Conservation (phyloP, 2,888 invertebrate genomes). For the Muscina levida region DNA sequence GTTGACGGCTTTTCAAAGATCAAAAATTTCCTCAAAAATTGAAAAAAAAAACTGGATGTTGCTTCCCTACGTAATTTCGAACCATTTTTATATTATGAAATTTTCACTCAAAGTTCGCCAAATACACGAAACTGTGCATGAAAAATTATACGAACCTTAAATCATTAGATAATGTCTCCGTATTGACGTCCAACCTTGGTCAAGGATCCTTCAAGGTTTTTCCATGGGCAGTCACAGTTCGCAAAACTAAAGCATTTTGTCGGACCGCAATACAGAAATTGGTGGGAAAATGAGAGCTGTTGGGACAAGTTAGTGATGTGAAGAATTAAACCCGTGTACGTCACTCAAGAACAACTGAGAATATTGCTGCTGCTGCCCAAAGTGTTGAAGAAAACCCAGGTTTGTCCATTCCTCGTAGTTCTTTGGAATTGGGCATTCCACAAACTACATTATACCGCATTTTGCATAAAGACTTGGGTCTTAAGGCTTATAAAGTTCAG, state of each 20-base stretch:
- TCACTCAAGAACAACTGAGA: constrained; percentile 25
- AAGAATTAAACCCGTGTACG: constrained; percentile 18
- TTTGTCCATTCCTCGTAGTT: constrained; percentile 22
- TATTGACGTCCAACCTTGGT: no score
- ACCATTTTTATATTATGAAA: no score
- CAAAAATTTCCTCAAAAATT: no score
- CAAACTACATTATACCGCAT: constrained; percentile 12
- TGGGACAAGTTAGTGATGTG: constrained; percentile 30
- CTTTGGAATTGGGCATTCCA: constrained; percentile 16
- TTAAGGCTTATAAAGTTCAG: constrained; percentile 25
- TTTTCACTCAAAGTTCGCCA: no score
- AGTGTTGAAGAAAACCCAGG: constrained; percentile 22
- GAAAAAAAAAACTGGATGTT: no score
- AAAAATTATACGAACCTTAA: no score
- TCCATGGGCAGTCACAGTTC: not conserved
- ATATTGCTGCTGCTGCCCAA: constrained; percentile 28
- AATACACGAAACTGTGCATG: no score
- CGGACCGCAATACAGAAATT: constrained; percentile 15
- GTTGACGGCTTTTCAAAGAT: no score
- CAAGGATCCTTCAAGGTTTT: no score
- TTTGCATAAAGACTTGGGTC: constrained; percentile 35
- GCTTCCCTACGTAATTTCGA: no score
- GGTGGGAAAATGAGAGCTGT: constrained; percentile 12
- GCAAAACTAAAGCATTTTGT: constrained; percentile 3
- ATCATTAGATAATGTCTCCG: no score